Percentiles rank a stretch among this genome's conserved stretches.
Conservation (phyloP, 2,113 vertebrate genomes). For the Bos javanicus region DNA sequence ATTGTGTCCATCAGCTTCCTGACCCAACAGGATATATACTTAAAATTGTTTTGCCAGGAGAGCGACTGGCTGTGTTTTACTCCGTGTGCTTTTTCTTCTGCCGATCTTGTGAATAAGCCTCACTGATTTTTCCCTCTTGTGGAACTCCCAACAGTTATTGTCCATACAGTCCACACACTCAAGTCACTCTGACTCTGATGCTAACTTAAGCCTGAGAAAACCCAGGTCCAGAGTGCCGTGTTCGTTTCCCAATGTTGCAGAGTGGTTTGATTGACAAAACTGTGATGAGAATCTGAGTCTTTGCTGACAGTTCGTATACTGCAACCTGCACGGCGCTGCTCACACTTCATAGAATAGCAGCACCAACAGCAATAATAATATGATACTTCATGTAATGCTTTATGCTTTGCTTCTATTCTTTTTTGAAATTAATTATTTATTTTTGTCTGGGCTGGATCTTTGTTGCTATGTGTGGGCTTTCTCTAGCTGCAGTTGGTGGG, state of each 20-base stretch:
- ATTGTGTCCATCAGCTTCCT: background rate
- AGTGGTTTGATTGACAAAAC: background rate
- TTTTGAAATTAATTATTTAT: background rate
- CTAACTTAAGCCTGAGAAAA: background rate
- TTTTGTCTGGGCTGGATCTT: background rate
- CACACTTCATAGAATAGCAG: background rate
- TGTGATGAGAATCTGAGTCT: background rate
- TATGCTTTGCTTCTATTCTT: background rate
- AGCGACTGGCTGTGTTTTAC: background rate
- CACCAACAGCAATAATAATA: background rate
- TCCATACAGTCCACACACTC: background rate
- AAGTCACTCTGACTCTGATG: background rate
- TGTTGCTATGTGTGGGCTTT: background rate
- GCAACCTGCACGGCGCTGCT: background rate
- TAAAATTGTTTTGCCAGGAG: background rate
- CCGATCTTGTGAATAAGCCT: background rate
- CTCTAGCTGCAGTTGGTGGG: background rate
- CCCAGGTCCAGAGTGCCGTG: background rate
- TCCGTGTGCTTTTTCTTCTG: background rate
- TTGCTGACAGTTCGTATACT: background rate
- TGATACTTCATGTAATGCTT: background rate
- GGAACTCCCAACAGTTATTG: background rate
- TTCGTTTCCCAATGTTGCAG: background rate
- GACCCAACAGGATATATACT: background rate
- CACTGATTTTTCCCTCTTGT: background rate